A percentile compares a stretch with the other conserved stretches of the same genome.
phyloP scores from a whole-genome alignment of 2,888 invertebrate species.

The Spilarctia lutea region DNA sequence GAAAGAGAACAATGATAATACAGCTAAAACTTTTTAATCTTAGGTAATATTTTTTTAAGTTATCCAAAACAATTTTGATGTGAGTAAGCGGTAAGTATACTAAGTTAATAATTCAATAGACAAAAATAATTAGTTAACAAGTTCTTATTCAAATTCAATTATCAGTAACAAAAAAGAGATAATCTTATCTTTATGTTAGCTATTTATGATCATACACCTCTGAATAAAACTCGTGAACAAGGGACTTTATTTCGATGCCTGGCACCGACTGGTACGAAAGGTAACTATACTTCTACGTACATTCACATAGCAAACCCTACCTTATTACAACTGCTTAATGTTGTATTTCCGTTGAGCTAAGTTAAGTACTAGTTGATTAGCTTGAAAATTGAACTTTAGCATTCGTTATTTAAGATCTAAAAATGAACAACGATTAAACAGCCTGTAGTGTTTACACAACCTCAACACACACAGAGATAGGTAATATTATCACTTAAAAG shows the following conservation, averaged over 20 bases:
- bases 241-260: slow-evolving; percentile 70
- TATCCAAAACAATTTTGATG: no score
- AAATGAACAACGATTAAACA: slow-evolving; percentile 33
- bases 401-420: slow-evolving; percentile 51
- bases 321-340: slow-evolving; percentile 45
- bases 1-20: neutral
- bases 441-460: slow-evolving; percentile 37
- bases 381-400: slow-evolving; percentile 64
- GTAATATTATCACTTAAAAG: slow-evolving; percentile 26
- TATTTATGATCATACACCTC: neutral
- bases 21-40: no score
- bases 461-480: slow-evolving; percentile 34
- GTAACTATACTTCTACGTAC: slow-evolving; percentile 24
- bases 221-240: slow-evolving; percentile 44
- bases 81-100: no score
- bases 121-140: neutral
- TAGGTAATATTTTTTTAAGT: no score
- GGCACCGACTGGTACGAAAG: slow-evolving; percentile 76
- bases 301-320: slow-evolving; percentile 47
- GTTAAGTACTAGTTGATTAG: slow-evolving; percentile 34
- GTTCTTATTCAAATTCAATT: neutral
- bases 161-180: neutral
- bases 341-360: slow-evolving; percentile 38
- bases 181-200: neutral
- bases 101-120: neutral